A percentile compares a stretch with the other conserved stretches of the same genome.
These are phyloP conservation scores for Euleptes europaea DNA, from an alignment of 2,113 vertebrate genomes.

Conservation along the genomic window DNA sequence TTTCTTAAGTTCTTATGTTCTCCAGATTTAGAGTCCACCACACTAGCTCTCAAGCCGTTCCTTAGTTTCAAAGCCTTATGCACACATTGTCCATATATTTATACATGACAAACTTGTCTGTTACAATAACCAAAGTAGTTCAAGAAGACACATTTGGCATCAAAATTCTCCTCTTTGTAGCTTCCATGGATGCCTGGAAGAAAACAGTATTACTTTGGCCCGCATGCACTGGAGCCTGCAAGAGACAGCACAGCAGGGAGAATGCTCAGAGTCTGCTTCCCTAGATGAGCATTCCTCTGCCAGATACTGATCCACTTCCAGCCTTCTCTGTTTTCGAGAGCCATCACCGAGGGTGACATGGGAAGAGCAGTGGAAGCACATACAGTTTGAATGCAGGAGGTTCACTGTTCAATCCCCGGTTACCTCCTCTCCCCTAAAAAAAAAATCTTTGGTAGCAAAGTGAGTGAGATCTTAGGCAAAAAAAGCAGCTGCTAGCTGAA, in stretches of 20 bases:
- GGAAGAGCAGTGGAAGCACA: background rate
- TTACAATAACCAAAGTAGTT: background rate
- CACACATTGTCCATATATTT: no score
- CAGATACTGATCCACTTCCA: background rate
- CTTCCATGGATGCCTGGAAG: no score
- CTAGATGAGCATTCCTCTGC: background rate
- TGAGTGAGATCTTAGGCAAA: background rate
- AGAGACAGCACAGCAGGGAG: background rate
- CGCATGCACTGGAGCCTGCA: no score
- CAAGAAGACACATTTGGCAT: background rate
- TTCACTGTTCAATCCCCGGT: background rate
- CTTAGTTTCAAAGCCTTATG: background rate
- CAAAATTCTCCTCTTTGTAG: background rate
- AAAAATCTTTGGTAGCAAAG: background rate
- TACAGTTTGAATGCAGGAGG: background rate
- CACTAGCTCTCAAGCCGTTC: background rate
- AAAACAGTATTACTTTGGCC: no score
- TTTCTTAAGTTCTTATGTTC: no score
- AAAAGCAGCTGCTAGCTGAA: no score
- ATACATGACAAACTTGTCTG: background rate
- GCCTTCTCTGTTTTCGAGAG: background rate
- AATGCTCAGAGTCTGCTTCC: background rate
- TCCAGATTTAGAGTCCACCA: no score
- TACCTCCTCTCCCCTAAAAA: background rate
- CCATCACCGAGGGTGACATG: background rate